These are phyloP conservation scores for Ischnus inquisitorius DNA, from an alignment of 2,888 invertebrate species.

Conservation along the genomic window DNA sequence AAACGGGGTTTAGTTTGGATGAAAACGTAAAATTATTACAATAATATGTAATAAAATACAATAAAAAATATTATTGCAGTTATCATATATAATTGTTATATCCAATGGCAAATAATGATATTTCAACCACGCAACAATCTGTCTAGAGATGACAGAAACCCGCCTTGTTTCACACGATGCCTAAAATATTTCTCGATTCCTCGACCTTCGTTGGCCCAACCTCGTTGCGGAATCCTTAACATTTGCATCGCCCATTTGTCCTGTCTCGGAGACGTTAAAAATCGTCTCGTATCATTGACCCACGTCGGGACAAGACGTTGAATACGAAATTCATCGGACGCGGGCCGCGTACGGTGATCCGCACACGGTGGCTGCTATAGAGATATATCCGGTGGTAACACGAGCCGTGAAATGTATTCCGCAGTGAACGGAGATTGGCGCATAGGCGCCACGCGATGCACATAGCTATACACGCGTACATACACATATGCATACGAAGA, in stretches of 20 bases:
- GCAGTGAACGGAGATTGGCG: constrained; percentile 60
- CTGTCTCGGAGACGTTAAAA: constrained; percentile 15
- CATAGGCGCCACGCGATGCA: constrained; percentile 56
- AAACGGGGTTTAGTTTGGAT: too few relatives aligned
- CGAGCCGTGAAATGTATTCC: constrained; percentile 70
- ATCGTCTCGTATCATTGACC: constrained; percentile 27
- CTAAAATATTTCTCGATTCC: not conserved
- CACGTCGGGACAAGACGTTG: constrained; percentile 31
- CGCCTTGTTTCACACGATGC: not conserved
- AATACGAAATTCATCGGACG: constrained; percentile 55
- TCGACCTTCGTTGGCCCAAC: not conserved
- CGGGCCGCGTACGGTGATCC: constrained; percentile 35
- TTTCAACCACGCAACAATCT: too few relatives aligned
- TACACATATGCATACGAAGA: not conserved
- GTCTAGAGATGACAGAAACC: too few relatives aligned
- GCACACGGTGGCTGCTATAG: constrained; percentile 46
- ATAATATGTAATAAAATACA: too few relatives aligned
- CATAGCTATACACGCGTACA: constrained; percentile 16
- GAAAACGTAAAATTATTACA: too few relatives aligned
- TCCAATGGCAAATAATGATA: too few relatives aligned
- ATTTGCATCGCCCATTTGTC: constrained; percentile 4
- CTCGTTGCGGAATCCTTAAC: not conserved
- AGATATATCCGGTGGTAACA: constrained; percentile 59
- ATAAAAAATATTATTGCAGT: too few relatives aligned
- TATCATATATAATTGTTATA: too few relatives aligned